A percentile compares a stretch with the other conserved stretches of the same genome.
These are phyloP conservation scores for Hypanus sabinus DNA, from an alignment of 2,113 vertebrate genomes.

Conservation along the genomic window DNA sequence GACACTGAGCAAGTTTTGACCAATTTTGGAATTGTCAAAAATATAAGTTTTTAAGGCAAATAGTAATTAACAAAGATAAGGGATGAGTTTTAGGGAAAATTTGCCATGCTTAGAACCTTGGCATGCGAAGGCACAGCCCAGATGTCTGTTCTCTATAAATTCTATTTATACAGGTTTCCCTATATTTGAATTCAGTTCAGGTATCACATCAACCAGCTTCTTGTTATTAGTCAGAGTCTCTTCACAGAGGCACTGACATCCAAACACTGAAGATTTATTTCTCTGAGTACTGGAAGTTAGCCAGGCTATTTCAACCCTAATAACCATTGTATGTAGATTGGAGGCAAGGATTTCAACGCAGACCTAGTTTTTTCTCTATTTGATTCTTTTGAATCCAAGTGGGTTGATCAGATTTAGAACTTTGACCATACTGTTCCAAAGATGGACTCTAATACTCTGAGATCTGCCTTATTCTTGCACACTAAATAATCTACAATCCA, in stretches of 20 bases:
- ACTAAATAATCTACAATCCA: neutral
- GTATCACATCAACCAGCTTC: neutral
- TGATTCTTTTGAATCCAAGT: neutral
- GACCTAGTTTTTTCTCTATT: neutral
- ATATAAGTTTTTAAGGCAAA: too few species aligned
- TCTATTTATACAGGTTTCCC: neutral
- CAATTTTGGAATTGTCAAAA: too few species aligned
- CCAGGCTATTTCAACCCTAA: neutral
- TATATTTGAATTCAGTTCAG: neutral
- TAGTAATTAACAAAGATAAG: too few species aligned
- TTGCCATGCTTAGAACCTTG: too few species aligned
- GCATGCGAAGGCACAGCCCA: too few species aligned
- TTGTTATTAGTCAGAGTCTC: neutral
- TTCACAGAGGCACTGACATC: neutral
- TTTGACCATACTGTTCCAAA: neutral
- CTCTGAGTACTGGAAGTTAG: neutral
- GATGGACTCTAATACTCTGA: neutral
- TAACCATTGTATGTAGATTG: neutral
- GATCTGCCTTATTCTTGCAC: neutral
- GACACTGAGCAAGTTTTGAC: too few species aligned
- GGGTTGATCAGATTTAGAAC: neutral
- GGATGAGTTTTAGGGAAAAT: too few species aligned
- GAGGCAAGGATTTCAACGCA: neutral
- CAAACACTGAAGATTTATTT: neutral
- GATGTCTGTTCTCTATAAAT: neutral